Evolutionary conservation across 2,888 invertebrate species (phyloP).

Genomic region (Willowsia nigromaculata): DNA sequence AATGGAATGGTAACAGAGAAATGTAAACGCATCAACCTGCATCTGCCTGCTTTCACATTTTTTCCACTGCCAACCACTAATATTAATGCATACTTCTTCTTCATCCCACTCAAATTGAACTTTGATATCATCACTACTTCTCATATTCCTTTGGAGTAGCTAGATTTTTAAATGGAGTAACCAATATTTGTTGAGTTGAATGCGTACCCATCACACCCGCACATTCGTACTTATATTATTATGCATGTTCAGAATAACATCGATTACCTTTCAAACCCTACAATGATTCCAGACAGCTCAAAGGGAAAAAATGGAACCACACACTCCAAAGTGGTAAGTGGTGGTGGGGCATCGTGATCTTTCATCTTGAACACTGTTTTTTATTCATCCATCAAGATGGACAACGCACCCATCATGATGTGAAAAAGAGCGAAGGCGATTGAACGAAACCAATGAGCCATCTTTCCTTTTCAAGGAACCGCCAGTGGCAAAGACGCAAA

Average conservation of each 20-base stretch:
- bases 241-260: not conserved
- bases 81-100: not conserved
- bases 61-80: not conserved
- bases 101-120: not conserved
- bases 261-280: not conserved
- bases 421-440: not conserved
- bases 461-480: not conserved
- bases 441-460: not conserved
- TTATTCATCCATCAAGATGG: conserved; percentile 36
- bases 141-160: not conserved
- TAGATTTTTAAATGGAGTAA: not conserved
- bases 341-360: not conserved
- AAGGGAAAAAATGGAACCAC: not conserved
- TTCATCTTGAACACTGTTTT: not conserved
- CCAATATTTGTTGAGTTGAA: not conserved
- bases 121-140: conserved; percentile 13
- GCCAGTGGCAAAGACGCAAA: not conserved
- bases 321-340: not conserved
- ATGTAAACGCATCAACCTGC: conserved; percentile 53
- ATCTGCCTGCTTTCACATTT: conserved; percentile 51
- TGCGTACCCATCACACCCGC: not conserved
- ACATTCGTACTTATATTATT: not conserved
- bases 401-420: not conserved
- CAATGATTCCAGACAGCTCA: not conserved
- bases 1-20: conserved; percentile 53